Conservation (phyloP, 2,797 vertebrate genomes). For the Sebastes variabilis region DNA sequence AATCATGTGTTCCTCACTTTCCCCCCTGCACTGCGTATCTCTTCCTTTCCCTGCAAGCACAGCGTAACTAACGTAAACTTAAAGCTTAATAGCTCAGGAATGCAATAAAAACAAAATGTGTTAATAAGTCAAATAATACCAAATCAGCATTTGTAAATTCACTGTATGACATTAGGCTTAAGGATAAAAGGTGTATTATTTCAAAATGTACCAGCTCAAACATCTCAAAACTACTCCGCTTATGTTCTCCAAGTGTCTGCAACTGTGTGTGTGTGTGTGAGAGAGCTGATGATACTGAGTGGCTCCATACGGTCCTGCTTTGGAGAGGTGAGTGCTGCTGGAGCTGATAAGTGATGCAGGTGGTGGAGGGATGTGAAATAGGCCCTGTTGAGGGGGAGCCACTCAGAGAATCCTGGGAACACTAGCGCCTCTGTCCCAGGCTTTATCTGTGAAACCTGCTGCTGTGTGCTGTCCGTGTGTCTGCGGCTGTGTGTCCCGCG, state of each 20-base stretch:
- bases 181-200: neutral
- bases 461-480: slow-evolving; percentile 37
- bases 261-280: neutral
- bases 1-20: slow-evolving; percentile 59
- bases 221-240: neutral
- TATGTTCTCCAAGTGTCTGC: neutral
- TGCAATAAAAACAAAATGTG: neutral
- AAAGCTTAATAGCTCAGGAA: slow-evolving; percentile 38
- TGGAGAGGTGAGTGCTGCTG: slow-evolving; percentile 48
- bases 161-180: neutral
- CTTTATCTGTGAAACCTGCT: slow-evolving; percentile 60
- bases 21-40: slow-evolving; percentile 42
- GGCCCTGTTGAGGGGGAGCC: slow-evolving; percentile 2
- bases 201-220: neutral
- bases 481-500: neutral
- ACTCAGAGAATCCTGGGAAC: slow-evolving; percentile 52
- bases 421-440: slow-evolving; percentile 55
- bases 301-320: slow-evolving; percentile 29
- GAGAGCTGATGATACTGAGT: slow-evolving; percentile 30
- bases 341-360: slow-evolving; percentile 64
- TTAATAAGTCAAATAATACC: neutral
- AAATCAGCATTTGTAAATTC: slow-evolving; percentile 20
- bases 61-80: slow-evolving; percentile 13
- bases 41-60: slow-evolving; percentile 32
- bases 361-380: slow-evolving; percentile 63